phyloP scores from a whole-genome alignment of 2,888 invertebrate genomes.

The Drosophila parthenogenetica region DNA sequence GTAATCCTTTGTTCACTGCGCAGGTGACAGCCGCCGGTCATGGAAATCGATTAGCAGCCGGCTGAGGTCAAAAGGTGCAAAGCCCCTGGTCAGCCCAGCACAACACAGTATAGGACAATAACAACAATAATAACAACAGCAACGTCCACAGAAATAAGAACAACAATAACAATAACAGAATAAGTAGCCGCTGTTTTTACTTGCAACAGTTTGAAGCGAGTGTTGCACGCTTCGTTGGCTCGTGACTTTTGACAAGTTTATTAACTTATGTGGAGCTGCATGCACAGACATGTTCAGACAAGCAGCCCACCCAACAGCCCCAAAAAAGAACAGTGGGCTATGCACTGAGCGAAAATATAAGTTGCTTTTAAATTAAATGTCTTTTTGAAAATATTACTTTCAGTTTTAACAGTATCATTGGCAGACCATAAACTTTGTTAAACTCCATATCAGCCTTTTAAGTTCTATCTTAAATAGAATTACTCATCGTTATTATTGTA shows the following conservation, averaged over 20 bases:
- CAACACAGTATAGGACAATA: background rate
- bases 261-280: constrained; percentile 61
- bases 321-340: background rate
- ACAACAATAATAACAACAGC: background rate
- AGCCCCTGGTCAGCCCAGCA: constrained; percentile 21
- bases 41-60: constrained; percentile 69
- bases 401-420: too few relatives aligned
- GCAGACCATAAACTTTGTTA: too few relatives aligned
- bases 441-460: too few relatives aligned
- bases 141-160: constrained; percentile 4
- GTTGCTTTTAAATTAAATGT: too few relatives aligned
- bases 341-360: constrained; percentile 39
- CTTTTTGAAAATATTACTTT: too few relatives aligned
- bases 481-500: too few relatives aligned
- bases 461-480: too few relatives aligned
- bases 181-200: constrained; percentile 22
- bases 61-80: constrained; percentile 50
- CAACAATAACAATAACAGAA: constrained; percentile 8
- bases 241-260: constrained; percentile 74
- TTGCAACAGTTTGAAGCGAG: constrained; percentile 35
- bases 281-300: constrained; percentile 35
- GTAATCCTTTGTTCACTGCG: constrained; percentile 75
- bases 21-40: constrained; percentile 73
- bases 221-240: constrained; percentile 51
- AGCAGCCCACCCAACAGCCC: constrained; percentile 23